Conservation (phyloP, 1,140 invertebrate species). For the Zaprionus camerounensis region DNA sequence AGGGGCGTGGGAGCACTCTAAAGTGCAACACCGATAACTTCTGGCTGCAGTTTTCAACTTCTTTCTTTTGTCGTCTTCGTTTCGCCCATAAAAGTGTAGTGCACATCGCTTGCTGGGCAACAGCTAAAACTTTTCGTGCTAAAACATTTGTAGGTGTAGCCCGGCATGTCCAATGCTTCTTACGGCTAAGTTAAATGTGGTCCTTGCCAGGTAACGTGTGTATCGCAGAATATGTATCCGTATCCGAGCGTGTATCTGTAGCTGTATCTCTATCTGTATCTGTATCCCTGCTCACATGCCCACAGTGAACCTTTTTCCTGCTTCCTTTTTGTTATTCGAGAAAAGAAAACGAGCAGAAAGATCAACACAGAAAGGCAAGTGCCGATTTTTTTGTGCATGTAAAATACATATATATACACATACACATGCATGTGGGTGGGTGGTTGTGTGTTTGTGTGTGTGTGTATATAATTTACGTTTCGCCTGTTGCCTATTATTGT, state of each 20-base stretch:
- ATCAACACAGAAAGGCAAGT: conserved; percentile 78
- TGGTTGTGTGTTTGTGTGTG: background rate
- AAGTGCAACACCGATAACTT: conserved; percentile 77
- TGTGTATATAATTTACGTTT: conserved; percentile 28
- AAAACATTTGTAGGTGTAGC: conserved; percentile 73
- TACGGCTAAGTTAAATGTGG: conserved; percentile 43
- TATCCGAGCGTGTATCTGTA: background rate
- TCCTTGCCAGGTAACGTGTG: conserved; percentile 29
- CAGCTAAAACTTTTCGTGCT: conserved; percentile 64
- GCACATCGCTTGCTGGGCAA: conserved; percentile 12
- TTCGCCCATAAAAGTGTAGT: conserved; percentile 41
- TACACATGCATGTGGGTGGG: background rate
- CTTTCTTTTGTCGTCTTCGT: conserved; percentile 37
- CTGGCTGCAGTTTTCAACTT: conserved; percentile 54
- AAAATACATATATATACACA: background rate
- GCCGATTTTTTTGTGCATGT: conserved; percentile 52
- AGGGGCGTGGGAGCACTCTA: conserved; percentile 46
- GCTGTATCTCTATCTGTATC: background rate
- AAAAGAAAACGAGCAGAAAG: conserved; percentile 69
- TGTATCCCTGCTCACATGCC: conserved; percentile 16
- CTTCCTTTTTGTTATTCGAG: conserved; percentile 42
- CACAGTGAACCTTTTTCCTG: conserved; percentile 51
- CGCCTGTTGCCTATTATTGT: conserved; percentile 52
- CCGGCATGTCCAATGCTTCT: conserved; percentile 60
- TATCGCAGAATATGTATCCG: conserved; percentile 33